phyloP scores from a whole-genome alignment of 2,888 invertebrate genomes.

The Tanaodytes sp. region DNA sequence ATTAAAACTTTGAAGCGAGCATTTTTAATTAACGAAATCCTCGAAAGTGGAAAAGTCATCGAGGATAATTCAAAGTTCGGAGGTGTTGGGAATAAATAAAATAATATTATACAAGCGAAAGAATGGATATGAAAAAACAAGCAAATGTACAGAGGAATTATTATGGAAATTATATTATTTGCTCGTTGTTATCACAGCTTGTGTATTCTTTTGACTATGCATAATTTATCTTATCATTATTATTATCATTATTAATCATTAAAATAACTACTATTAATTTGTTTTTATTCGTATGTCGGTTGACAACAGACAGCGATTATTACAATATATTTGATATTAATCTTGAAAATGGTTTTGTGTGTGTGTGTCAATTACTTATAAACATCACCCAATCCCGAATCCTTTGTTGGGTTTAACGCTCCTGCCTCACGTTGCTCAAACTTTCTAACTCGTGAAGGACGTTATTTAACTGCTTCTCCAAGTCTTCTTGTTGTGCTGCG shows the following conservation, averaged over 20 bases:
- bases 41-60: too few relatives aligned
- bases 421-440: conserved; percentile 44
- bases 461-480: conserved; percentile 37
- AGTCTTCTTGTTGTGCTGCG: conserved; percentile 36
- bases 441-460: conserved; percentile 27
- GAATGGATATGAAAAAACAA: conserved; percentile 54
- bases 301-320: conserved; percentile 63
- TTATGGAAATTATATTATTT: conserved; percentile 59
- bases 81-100: too few relatives aligned
- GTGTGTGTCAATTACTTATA: conserved; percentile 56
- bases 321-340: conserved; percentile 73
- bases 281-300: conserved; percentile 59
- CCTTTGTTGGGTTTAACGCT: conserved; percentile 29
- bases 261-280: conserved; percentile 6
- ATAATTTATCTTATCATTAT: conserved; percentile 50
- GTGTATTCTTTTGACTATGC: conserved; percentile 58
- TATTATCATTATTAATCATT: conserved; percentile 14
- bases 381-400: conserved; percentile 28
- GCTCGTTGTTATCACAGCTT: conserved; percentile 61
- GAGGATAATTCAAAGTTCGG: too few relatives aligned
- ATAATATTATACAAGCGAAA: too few relatives aligned
- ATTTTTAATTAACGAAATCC: too few relatives aligned
- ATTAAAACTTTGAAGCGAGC: too few relatives aligned
- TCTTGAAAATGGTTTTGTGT: conserved; percentile 60
- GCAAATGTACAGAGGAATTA: conserved; percentile 63